Percentiles rank a stretch among this genome's conserved stretches.
These are phyloP conservation scores for Forficula auricularia DNA, from an alignment of 1,140 invertebrate species.

Conservation along the genomic window DNA sequence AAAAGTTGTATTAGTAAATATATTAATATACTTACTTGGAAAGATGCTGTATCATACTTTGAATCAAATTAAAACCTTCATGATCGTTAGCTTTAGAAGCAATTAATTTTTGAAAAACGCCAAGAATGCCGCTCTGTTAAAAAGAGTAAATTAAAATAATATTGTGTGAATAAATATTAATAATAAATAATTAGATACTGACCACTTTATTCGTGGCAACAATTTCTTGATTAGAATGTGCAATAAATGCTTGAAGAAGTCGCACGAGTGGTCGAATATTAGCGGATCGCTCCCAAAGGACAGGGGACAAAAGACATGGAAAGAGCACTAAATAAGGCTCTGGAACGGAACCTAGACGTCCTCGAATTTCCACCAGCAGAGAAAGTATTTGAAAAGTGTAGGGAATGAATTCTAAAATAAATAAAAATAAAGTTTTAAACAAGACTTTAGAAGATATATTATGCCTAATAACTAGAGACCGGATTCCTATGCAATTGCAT, in stretches of 20 bases:
- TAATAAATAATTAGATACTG: constrained; percentile 16
- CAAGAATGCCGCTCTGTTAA: constrained; percentile 64
- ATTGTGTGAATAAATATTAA: background rate
- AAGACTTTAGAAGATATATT: background rate
- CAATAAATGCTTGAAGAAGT: constrained; percentile 71
- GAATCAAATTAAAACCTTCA: constrained; percentile 83
- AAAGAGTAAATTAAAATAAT: constrained; percentile 11
- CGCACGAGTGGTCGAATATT: constrained; percentile 83
- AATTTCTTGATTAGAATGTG: constrained; percentile 53
- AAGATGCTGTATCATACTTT: constrained; percentile 61
- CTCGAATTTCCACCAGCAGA: constrained; percentile 53
- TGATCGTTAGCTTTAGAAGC: constrained; percentile 90
- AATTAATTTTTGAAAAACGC: constrained; percentile 91
- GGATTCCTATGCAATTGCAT: too few species aligned
- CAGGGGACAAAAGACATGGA: constrained; percentile 67
- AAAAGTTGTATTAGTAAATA: background rate
- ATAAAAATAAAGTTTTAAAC: constrained; percentile 1
- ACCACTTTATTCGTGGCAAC: constrained; percentile 47
- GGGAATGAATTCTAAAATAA: constrained; percentile 75
- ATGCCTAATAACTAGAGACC: too few species aligned
- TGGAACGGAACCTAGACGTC: constrained; percentile 43
- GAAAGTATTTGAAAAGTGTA: constrained; percentile 95
- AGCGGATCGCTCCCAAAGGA: constrained; percentile 78
- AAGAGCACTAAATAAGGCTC: constrained; percentile 79
- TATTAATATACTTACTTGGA: constrained; percentile 40